These are phyloP conservation scores for Panzeria rudis DNA, from an alignment of 2,888 invertebrate genomes.

Conservation along the genomic window DNA sequence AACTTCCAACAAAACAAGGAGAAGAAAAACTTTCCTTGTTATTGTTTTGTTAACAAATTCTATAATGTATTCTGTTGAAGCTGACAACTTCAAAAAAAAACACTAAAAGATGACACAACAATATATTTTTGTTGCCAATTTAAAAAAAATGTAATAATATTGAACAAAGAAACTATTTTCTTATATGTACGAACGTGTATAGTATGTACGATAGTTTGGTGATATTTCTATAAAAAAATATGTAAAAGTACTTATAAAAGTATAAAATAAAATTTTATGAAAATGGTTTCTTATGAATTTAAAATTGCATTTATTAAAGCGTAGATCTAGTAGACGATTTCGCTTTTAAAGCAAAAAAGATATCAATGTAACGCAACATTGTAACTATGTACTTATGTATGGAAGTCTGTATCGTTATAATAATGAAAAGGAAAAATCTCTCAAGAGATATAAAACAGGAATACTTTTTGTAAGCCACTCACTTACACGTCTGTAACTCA, in stretches of 20 bases:
- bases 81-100: neutral
- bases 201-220: neutral
- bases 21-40: slow-evolving; percentile 24
- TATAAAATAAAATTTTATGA: slow-evolving; percentile 7
- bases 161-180: slow-evolving; percentile 21
- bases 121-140: slow-evolving; percentile 34
- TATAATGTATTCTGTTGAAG: slow-evolving; percentile 49
- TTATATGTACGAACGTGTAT: neutral
- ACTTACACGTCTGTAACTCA: neutral
- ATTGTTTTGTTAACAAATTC: slow-evolving; percentile 58
- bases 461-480: neutral
- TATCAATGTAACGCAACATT: slow-evolving; percentile 12
- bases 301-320: slow-evolving; percentile 53
- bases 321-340: slow-evolving; percentile 12
- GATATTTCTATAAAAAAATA: neutral
- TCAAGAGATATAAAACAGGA: slow-evolving; percentile 46
- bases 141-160: slow-evolving; percentile 30
- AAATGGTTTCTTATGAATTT: slow-evolving; percentile 55
- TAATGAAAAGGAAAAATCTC: slow-evolving; percentile 32
- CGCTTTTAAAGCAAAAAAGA: slow-evolving; percentile 5
- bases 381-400: neutral
- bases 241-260: neutral
- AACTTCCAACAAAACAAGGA: neutral
- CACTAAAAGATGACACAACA: slow-evolving; percentile 8
- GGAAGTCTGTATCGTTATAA: neutral